Evolutionary conservation across 2,888 invertebrate species (phyloP).

Genomic region (Drosophila peninsularis): DNA sequence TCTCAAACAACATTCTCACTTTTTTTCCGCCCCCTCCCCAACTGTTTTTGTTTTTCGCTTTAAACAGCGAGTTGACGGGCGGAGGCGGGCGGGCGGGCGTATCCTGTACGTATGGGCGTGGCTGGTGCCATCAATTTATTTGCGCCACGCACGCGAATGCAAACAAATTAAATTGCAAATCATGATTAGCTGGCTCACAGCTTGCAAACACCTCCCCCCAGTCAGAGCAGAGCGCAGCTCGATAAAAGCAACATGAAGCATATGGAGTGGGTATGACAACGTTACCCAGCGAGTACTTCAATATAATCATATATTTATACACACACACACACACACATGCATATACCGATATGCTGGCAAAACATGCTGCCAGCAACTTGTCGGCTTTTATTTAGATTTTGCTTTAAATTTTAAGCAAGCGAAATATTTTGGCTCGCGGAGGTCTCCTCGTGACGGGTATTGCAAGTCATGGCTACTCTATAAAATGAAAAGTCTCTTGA

Average conservation of each 20-base stretch:
- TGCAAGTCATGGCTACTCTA: conserved; percentile 18
- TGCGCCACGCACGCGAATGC: conserved; percentile 76
- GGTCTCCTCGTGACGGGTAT: not conserved
- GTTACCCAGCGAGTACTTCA: conserved; percentile 29
- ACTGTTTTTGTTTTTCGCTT: conserved; percentile 29
- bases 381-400: conserved; percentile 28
- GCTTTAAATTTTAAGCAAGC: conserved; percentile 27
- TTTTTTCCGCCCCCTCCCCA: not conserved
- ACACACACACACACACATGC: not conserved
- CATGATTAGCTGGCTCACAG: conserved; percentile 74
- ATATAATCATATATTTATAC: conserved; percentile 49
- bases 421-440: not conserved
- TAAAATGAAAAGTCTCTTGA: not conserved
- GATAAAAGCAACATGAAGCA: conserved; percentile 30
- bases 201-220: conserved; percentile 21
- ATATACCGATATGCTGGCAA: conserved; percentile 24
- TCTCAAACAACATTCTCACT: conserved; percentile 26
- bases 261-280: conserved; percentile 6
- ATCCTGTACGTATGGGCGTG: conserved; percentile 37
- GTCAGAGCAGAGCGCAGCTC: not conserved
- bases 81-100: not conserved
- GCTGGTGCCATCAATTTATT: conserved; percentile 72
- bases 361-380: conserved; percentile 14
- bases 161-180: conserved; percentile 80
- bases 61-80: conserved; percentile 26